Evolutionary conservation across 2,113 vertebrate species (phyloP).

Genomic region (Mormyrus iriodes): DNA sequence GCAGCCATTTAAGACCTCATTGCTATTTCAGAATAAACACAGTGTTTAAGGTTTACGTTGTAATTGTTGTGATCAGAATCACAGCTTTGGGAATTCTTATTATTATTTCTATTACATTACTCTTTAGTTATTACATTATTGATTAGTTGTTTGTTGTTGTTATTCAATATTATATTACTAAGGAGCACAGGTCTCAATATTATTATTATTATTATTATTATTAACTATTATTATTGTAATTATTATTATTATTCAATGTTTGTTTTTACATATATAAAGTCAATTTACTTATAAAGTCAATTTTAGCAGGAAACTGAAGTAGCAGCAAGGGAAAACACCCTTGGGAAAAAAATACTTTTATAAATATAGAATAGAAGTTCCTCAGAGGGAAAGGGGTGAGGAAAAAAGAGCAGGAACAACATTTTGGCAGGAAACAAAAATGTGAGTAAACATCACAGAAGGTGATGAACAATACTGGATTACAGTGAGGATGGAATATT

Average conservation of each 20-base stretch:
- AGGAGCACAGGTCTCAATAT: no score
- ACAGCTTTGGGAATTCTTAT: not conserved
- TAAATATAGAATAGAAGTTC: not conserved
- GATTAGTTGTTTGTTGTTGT: not conserved
- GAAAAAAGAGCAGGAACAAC: not conserved
- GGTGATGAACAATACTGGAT: not conserved
- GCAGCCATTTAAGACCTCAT: not conserved
- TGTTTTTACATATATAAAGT: not conserved
- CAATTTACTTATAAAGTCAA: not conserved
- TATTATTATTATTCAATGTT: not conserved
- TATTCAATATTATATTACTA: not conserved
- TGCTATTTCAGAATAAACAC: not conserved
- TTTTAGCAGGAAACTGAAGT: not conserved
- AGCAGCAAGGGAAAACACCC: not conserved
- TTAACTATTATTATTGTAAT: no score
- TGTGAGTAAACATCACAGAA: not conserved
- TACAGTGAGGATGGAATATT: not conserved
- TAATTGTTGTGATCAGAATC: not conserved
- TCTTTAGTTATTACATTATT: not conserved
- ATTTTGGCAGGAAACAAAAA: not conserved
- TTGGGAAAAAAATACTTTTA: not conserved
- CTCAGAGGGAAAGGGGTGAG: not conserved
- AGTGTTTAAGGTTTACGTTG: not conserved
- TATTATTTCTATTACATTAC: not conserved
- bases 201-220: not conserved